A percentile compares a stretch with the other conserved stretches of the same genome.
Evolutionary conservation across 2,113 vertebrate species (phyloP).

Genomic region (Fukomys damarensis): DNA sequence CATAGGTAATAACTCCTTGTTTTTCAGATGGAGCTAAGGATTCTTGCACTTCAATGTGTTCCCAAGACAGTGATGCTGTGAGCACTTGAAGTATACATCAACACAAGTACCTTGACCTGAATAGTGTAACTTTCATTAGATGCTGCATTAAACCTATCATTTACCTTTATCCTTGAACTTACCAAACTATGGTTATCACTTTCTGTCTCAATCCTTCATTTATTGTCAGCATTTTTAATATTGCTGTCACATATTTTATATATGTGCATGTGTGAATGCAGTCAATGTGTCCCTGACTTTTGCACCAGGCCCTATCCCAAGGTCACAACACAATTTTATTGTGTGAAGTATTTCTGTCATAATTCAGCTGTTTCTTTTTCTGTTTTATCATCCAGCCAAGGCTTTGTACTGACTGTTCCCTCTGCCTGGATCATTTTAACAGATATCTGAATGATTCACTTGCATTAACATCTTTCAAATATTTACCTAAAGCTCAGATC

Average conservation of each 20-base stretch:
- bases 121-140: not conserved
- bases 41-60: not conserved
- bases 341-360: not conserved
- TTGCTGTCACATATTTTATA: not conserved
- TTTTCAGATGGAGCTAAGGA: not conserved
- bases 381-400: not conserved
- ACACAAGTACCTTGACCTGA: rapidly evolving
- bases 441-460: not conserved
- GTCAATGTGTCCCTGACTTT: not conserved
- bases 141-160: rapidly evolving
- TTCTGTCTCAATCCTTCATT: not conserved
- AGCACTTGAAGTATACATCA: not conserved
- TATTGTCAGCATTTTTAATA: not conserved
- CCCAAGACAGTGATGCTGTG: no score
- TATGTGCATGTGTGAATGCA: not conserved
- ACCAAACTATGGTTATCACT: not conserved
- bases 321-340: not conserved
- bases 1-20: not conserved
- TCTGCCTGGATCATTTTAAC: not conserved
- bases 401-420: not conserved
- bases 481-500: not conserved
- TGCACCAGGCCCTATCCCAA: not conserved
- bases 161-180: not conserved
- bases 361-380: not conserved
- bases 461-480: not conserved